A percentile compares a stretch with the other conserved stretches of the same genome.
Evolutionary conservation across 2,113 vertebrate genomes (phyloP).

Genomic region (Tupaia chinensis): DNA sequence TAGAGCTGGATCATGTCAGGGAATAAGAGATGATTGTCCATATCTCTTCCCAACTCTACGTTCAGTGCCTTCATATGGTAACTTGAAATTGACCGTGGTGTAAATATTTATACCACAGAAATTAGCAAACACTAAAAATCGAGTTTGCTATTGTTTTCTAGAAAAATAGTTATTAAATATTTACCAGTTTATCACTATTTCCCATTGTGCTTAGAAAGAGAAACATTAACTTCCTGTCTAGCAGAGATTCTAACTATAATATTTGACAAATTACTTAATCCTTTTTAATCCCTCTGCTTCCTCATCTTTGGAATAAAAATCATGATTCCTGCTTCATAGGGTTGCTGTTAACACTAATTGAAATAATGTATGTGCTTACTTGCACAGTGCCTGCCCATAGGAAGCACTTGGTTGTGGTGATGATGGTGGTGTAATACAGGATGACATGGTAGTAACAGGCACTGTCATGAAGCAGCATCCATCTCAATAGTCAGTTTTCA

Average conservation of each 20-base stretch:
- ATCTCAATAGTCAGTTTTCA: not conserved
- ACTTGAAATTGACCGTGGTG: not conserved
- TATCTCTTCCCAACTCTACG: not conserved
- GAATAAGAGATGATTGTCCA: not conserved
- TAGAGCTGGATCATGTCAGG: rapidly evolving
- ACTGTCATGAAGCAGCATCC: not conserved
- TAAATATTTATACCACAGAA: not conserved
- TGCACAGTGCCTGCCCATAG: not conserved
- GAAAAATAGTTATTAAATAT: not conserved
- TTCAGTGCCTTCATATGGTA: not conserved
- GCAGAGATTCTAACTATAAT: not conserved
- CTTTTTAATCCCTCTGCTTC: not conserved
- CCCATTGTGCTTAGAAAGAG: not conserved
- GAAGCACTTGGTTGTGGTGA: not conserved
- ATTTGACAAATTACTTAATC: constrained; percentile 4
- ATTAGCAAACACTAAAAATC: not conserved
- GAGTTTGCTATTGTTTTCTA: not conserved
- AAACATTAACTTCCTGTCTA: not conserved
- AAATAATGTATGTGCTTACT: not conserved
- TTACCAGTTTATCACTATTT: not conserved
- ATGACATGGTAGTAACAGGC: not conserved
- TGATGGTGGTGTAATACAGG: rapidly evolving
- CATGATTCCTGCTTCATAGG: not conserved
- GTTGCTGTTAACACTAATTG: not conserved
- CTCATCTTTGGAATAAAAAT: not conserved